Evolutionary conservation across 2,888 invertebrate genomes (phyloP), one percentile per base, ranked within the genome.

Genomic region (Sesamia inferens): DNA sequence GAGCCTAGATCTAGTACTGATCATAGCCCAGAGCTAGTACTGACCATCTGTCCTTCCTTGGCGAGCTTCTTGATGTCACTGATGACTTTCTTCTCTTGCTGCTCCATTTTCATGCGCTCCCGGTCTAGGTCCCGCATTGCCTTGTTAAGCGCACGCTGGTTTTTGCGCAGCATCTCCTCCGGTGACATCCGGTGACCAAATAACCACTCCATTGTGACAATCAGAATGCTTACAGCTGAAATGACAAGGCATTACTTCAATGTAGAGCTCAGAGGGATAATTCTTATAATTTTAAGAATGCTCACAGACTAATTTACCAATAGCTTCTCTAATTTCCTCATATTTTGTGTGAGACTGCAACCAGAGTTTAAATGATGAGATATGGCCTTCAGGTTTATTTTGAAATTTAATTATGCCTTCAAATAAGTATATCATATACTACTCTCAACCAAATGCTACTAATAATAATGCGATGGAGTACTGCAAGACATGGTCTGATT

Each of bases 11-110:
- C 11, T 11, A 16, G 8, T 7, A 78, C 85, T 74, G 92, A 99
- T 99, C 99, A 99, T 99, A 31, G 31, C 16, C 11, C 10, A 58
- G 58, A 31, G 22, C 11, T 11, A 16, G 8, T 7, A 78, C 85
- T 74, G 92, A 99, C 99, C 99, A 99, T 99, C 96, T 99, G 99
- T 19, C 99, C 99, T 90, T 99, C 99, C 92, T 99, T 99, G 0
- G 99, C 99, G 95, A 99, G 97, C 96, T 99, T 99, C 93, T 99
- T 99, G 81, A 99, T 99, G 91, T 99, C 99, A 0, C 97, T 97
- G 79, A 99, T 99, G 79, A 99, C 98, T 95, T 99, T 99, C 94
- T 99, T 99, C 92, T 99, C 99, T 92, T 99, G 99, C 89, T 99
- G 99, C 93, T 99, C 99, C 99, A 99, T 99, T 92, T 99, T 98